Percentiles rank a stretch among this genome's conserved stretches.
Conservation (phyloP, 2,888 invertebrate species). For the Cerastoderma edule region DNA sequence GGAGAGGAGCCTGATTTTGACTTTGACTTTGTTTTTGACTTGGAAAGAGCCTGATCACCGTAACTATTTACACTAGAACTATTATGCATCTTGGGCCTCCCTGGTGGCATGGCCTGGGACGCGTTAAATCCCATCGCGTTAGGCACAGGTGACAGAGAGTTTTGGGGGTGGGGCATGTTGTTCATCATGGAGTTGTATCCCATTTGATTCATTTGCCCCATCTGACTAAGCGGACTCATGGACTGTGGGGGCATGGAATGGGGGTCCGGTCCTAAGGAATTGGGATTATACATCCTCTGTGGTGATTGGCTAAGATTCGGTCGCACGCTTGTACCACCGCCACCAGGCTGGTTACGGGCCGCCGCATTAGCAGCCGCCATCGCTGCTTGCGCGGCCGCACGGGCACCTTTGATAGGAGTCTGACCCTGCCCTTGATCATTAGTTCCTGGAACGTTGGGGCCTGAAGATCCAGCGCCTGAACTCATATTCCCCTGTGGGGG, state of each 20-base stretch:
- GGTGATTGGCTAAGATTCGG: conserved; percentile 57
- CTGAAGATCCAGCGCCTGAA: conserved; percentile 47
- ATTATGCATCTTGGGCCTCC: conserved; percentile 52
- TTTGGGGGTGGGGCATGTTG: conserved; percentile 63
- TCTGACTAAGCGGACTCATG: conserved; percentile 61
- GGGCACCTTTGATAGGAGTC: conserved; percentile 77
- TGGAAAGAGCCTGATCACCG: conserved; percentile 47
- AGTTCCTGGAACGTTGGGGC: too few relatives aligned
- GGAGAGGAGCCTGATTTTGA: conserved; percentile 33
- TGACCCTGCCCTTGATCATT: conserved; percentile 53
- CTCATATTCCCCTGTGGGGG: conserved; percentile 56
- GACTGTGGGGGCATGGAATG: conserved; percentile 58
- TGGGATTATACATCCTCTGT: conserved; percentile 68
- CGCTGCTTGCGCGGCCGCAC: conserved; percentile 82
- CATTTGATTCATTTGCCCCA: conserved; percentile 72
- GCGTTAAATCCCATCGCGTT: conserved; percentile 56
- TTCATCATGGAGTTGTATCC: conserved; percentile 66
- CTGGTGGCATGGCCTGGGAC: conserved; percentile 33
- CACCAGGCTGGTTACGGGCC: conserved; percentile 53
- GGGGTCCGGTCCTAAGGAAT: conserved; percentile 50
- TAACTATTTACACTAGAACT: conserved; percentile 55
- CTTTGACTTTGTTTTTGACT: conserved; percentile 58
- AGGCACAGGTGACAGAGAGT: conserved; percentile 72
- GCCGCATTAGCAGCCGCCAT: conserved; percentile 81
- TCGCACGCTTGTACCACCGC: conserved; percentile 46